Base-by-base conservation (phyloP, 2,888 invertebrate genomes). In the Polyommatus iphigenia region DNA sequence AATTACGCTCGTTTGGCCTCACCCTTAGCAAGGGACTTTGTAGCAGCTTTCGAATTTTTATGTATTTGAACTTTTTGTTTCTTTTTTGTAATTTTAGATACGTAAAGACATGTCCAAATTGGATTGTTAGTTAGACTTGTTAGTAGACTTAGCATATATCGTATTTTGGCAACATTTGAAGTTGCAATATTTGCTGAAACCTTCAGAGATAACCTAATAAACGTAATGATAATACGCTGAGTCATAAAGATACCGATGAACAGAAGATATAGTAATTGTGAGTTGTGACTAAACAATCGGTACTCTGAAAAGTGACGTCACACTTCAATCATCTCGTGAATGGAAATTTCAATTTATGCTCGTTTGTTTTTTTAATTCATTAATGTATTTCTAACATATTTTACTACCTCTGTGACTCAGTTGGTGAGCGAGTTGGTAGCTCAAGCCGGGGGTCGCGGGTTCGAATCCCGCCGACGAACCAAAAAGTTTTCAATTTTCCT, bases 181-280 rank as follows among this genome's bases (percentile, higher is more conserved):
- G 67, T 67, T 15, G 29, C 29, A 29, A 29, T 62, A 67, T 24
- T 67, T 67, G 29, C 67, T 6, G 24, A 24, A 41, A 32, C 32
- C 32, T 32, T 71, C 29, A 71, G 5, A 71, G 36, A 41, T 71
- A 71, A 71, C 36, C 6, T 36, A 15, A 3, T n/a, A 71, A 36
- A 6, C 8, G n/a, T 36, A 29, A 8, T 41, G 71, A 24, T 46
- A 50, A 24, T 20, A 50, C 10, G 24, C 54, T 75, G 75, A 75
- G 15, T 75, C 75, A 75, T 75, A 75, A 54, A 75, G 75, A 75
- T 75, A 75, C 36, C 24, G 20, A 15, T 18, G 20, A 50, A 50
- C 20, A 54, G 10, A 41, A 29, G 50, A 46, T 24, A 75, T 20
- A 75, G 6, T n/a, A n/a, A n/a, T 72, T 73, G 20, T 36, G 36